These are phyloP conservation scores for Isurus oxyrinchus DNA, from an alignment of 2,113 vertebrate species.

Conservation along the genomic window DNA sequence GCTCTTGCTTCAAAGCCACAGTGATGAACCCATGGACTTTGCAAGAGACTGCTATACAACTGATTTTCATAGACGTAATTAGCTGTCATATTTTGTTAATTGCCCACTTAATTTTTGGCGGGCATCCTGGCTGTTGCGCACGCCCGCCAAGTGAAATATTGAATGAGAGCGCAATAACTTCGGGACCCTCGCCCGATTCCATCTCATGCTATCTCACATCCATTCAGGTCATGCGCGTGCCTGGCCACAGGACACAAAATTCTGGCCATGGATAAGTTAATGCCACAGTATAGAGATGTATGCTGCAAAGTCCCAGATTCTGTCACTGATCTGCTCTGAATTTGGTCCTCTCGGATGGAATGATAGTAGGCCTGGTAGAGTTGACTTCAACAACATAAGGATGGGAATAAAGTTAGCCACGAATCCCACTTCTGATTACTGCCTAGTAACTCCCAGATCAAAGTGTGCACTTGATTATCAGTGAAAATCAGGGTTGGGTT, in stretches of 20 bases:
- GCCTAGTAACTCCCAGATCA: background rate
- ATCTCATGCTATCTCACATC: too few relatives aligned
- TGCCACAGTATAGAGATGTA: background rate
- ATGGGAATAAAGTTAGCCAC: background rate
- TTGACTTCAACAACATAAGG: background rate
- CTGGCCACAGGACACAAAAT: too few relatives aligned
- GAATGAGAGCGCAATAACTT: too few relatives aligned
- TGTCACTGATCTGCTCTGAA: background rate
- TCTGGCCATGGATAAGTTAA: background rate
- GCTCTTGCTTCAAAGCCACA: background rate
- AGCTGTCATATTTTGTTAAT: background rate
- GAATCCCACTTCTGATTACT: background rate
- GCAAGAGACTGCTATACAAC: background rate
- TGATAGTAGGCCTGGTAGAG: background rate
- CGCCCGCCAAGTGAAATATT: too few relatives aligned
- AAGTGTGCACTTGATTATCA: background rate
- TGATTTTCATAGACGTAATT: background rate
- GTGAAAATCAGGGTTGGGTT: background rate
- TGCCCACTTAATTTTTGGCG: too few relatives aligned
- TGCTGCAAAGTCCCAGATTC: background rate
- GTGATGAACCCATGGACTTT: background rate
- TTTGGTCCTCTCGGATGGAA: background rate
- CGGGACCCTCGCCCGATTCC: too few relatives aligned
- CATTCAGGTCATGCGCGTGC: too few relatives aligned
- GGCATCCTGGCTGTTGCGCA: too few relatives aligned